Base-by-base conservation (phyloP, 2,888 invertebrate species). In the Hydrotaea diabolus region DNA sequence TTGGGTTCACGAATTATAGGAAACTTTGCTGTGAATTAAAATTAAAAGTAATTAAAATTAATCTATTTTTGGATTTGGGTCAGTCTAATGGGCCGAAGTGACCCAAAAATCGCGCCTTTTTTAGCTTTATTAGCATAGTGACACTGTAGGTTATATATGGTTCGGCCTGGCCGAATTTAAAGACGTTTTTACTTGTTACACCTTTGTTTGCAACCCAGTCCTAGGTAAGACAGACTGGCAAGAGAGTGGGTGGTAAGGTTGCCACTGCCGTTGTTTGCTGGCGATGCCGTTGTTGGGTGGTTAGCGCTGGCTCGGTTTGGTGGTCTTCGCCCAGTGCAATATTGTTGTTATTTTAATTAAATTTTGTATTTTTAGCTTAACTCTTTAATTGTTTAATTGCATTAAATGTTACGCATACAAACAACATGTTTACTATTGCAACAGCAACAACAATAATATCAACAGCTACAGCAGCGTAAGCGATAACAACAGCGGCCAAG, bases 301-400 rank as follows among this genome's bases (percentile, higher is more conserved):
- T 13, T 21, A 11, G 21, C 17, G 55, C 11, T 26, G 59, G 19
- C 55, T 31, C 7, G 31, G 3, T 31, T 31, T 31, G 9, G 59
- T 59, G 15, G 26, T 59, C 15, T 8, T 23, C 5, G 59, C 59
- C 78, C 62, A 62, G 86, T 82, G 72, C 84, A 57, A 26, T 85
- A 69, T 43, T 80, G 75, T 77, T 80, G 69, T 75, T 69, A 75
- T 57, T 85, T 80, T 86, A 80, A 82, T 81, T 85, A 78, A 84
- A 82, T 82, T 89, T 90, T 87, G 75, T 86, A 77, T 77, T 80
- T 82, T 80, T 76, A 82, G 77, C 62, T 78, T 31, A 79, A 82
- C 73, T 75, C 75, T 90, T 90, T 90, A 89, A 90, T 90, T 90
- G 89, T 89, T 90, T 90, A 90, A 91, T 90, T 90, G 85, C 90